phyloP scores from a whole-genome alignment of 2,888 invertebrate species.

The Drosophila robusta region DNA sequence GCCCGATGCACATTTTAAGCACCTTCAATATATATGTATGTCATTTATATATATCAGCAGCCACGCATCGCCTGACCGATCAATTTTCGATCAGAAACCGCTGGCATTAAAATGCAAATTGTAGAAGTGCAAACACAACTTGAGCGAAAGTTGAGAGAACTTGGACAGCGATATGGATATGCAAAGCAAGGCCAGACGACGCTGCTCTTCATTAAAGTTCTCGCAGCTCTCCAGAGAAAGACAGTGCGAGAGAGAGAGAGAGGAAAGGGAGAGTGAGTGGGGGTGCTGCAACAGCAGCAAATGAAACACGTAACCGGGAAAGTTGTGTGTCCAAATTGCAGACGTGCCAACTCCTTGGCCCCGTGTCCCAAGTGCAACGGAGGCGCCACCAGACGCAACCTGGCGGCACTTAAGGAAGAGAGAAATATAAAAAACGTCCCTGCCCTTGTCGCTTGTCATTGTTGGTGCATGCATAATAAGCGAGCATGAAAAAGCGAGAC shows the following conservation, averaged over 20 bases:
- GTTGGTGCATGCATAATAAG: conserved; percentile 71
- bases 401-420: conserved; percentile 53
- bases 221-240: background rate
- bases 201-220: conserved; percentile 40
- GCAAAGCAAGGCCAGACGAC: conserved; percentile 16
- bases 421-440: conserved; percentile 49
- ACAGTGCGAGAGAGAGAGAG: background rate
- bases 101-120: conserved; percentile 62
- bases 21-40: background rate
- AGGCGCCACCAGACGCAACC: conserved; percentile 38
- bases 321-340: conserved; percentile 72
- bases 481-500: conserved; percentile 13
- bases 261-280: conserved; percentile 1
- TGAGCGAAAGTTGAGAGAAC: conserved; percentile 43
- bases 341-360: conserved; percentile 62
- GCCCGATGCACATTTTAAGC: conserved; percentile 9
- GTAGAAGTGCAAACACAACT: conserved; percentile 48
- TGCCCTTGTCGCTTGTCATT: conserved; percentile 64
- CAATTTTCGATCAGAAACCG: conserved; percentile 48
- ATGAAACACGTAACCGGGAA: conserved; percentile 65
- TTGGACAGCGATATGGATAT: conserved; percentile 45
- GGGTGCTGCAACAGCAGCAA: conserved; percentile 31
- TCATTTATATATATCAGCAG: background rate
- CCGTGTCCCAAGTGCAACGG: conserved; percentile 24
- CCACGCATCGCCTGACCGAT: conserved; percentile 30